phyloP scores from a whole-genome alignment of 2,888 invertebrate species.

The Drosophila affinis region DNA sequence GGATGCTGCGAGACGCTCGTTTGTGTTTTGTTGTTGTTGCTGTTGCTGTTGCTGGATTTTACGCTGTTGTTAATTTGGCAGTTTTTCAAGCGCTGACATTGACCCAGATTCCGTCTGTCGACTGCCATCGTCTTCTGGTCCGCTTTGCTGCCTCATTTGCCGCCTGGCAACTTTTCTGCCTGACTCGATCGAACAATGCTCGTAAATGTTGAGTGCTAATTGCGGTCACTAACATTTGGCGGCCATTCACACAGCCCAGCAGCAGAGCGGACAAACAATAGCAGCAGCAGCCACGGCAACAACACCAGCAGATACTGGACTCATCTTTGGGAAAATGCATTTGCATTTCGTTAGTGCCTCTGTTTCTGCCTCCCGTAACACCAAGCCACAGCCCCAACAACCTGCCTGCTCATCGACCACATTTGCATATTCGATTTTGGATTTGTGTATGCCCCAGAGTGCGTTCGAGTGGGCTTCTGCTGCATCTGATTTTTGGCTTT shows the following conservation, averaged over 20 bases:
- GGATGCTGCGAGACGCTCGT: constrained; percentile 33
- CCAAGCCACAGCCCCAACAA: constrained; percentile 15
- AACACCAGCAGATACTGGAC: constrained; percentile 23
- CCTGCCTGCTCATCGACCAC: neutral
- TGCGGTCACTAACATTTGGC: constrained; percentile 68
- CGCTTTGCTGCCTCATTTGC: constrained; percentile 53
- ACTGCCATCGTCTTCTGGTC: constrained; percentile 52
- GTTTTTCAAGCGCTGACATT: constrained; percentile 79
- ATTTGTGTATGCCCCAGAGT: constrained; percentile 8
- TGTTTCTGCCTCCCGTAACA: neutral
- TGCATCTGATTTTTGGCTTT: constrained; percentile 9
- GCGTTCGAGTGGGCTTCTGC: neutral
- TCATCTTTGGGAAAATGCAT: constrained; percentile 44
- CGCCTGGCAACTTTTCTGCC: constrained; percentile 49
- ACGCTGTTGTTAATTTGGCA: constrained; percentile 68
- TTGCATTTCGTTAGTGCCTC: constrained; percentile 48
- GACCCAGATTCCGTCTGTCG: constrained; percentile 73
- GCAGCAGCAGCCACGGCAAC: constrained; percentile 21
- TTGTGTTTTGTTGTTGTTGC: constrained; percentile 32
- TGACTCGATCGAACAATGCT: constrained; percentile 5
- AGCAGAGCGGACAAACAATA: constrained; percentile 10
- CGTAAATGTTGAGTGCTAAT: constrained; percentile 55
- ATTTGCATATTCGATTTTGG: constrained; percentile 59
- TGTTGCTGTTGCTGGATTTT: no score
- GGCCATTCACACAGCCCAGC: constrained; percentile 48